Conservation (phyloP, 1,140 invertebrate genomes). For the Heliconius eleuchia region DNA sequence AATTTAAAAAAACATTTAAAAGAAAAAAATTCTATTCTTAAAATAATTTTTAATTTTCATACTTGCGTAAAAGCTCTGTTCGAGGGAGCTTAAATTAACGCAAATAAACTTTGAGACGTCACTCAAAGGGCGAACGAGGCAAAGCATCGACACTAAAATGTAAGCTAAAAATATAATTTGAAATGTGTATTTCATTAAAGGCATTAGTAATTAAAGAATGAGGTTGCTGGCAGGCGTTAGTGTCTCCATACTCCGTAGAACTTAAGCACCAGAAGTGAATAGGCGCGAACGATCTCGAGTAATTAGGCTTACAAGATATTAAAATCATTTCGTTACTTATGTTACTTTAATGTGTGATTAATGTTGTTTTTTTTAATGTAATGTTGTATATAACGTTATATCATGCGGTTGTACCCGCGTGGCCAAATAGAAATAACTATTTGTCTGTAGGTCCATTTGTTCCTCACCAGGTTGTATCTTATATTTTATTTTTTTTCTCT, state of each 20-base stretch:
- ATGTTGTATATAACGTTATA: no score
- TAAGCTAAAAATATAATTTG: not conserved
- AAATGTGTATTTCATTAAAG: conserved; percentile 18
- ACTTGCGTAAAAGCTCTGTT: conserved; percentile 11
- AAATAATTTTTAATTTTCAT: not conserved
- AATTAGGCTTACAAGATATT: conserved; percentile 34
- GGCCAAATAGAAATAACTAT: no score
- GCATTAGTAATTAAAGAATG: conserved; percentile 33
- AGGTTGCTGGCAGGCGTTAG: conserved; percentile 15
- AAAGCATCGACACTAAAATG: conserved; percentile 3
- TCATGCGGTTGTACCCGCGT: no score
- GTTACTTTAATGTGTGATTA: not conserved
- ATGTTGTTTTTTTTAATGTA: no score
- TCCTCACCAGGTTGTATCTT: no score
- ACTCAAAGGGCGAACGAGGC: conserved; percentile 3
- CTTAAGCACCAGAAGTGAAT: conserved; percentile 11
- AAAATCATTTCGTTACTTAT: conserved; percentile 7
- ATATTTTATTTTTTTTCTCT: no score
- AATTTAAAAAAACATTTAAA: not conserved
- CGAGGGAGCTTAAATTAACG: conserved; percentile 13
- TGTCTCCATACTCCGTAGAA: conserved; percentile 18
- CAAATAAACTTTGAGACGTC: conserved; percentile 5
- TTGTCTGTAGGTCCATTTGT: no score
- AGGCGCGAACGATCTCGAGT: conserved; percentile 28
- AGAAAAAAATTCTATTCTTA: not conserved